Conservation (phyloP, 2,888 invertebrate species). For the Pyrrhia umbra region DNA sequence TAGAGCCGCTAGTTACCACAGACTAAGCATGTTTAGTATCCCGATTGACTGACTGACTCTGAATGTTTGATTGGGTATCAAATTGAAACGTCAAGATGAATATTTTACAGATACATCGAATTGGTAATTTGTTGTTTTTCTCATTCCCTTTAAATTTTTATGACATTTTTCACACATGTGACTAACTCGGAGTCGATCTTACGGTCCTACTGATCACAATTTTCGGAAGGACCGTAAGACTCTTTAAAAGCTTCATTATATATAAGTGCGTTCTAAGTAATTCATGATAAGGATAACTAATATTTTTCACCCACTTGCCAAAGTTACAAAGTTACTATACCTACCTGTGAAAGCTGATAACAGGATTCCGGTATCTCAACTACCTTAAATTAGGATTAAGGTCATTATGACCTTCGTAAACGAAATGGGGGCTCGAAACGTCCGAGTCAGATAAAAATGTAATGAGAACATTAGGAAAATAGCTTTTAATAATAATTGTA, state of each 20-base stretch:
- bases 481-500: constrained; percentile 8
- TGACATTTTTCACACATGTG: too few species aligned
- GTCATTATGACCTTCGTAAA: constrained; percentile 14
- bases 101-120: constrained; percentile 28
- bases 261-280: neutral
- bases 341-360: constrained; percentile 5
- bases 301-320: neutral
- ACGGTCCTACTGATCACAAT: too few species aligned
- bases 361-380: neutral
- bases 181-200: too few species aligned
- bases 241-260: neutral
- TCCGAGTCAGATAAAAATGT: constrained; percentile 21
- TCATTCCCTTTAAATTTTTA: constrained; percentile 27
- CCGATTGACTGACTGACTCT: constrained; percentile 47
- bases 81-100: constrained; percentile 18
- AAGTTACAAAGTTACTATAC: neutral
- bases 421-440: constrained; percentile 6
- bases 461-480: constrained; percentile 25
- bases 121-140: constrained; percentile 34
- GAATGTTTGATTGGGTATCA: constrained; percentile 20
- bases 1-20: constrained; percentile 21
- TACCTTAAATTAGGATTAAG: constrained; percentile 10
- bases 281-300: neutral
- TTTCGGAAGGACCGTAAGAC: too few species aligned
- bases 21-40: constrained; percentile 48